Percentiles rank a stretch among this genome's conserved stretches.
Conservation (phyloP, 2,113 vertebrate species). For the Prolemur simus region DNA sequence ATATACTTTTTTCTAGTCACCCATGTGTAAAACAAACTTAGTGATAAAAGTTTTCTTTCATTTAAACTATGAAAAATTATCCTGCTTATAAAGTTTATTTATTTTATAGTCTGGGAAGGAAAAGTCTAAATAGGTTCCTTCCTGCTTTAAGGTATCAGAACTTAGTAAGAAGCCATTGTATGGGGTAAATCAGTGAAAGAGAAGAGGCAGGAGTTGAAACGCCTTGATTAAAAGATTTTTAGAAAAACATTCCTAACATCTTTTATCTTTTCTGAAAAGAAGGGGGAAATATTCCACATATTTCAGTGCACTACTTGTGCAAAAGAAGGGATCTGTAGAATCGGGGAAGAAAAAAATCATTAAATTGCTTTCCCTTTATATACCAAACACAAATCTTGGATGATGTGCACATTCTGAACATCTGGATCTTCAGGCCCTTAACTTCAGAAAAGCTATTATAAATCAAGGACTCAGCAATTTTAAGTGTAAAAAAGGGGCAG, state of each 20-base stretch:
- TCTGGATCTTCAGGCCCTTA: slow-evolving; percentile 10
- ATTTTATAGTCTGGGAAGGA: slow-evolving; percentile 7
- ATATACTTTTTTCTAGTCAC: background rate
- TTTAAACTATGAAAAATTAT: background rate
- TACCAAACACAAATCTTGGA: background rate
- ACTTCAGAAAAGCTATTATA: background rate
- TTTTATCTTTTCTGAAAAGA: background rate
- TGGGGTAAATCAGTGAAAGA: background rate
- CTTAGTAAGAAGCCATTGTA: background rate
- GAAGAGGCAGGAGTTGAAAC: background rate
- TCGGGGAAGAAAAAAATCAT: fast-evolving
- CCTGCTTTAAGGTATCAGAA: background rate
- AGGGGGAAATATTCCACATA: background rate
- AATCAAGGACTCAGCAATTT: slow-evolving; percentile 1
- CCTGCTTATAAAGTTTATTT: background rate
- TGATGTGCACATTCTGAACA: slow-evolving; percentile 12
- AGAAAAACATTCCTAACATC: background rate
- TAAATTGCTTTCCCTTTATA: background rate
- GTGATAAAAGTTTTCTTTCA: slow-evolving; percentile 6
- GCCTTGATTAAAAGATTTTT: background rate
- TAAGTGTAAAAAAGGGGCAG: slow-evolving; percentile 42
- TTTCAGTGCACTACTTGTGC: background rate
- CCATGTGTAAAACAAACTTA: background rate
- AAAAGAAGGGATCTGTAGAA: background rate
- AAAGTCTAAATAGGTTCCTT: background rate